Evolutionary conservation across 2,113 vertebrate genomes (phyloP).

Genomic region (Crotalus viridis): DNA sequence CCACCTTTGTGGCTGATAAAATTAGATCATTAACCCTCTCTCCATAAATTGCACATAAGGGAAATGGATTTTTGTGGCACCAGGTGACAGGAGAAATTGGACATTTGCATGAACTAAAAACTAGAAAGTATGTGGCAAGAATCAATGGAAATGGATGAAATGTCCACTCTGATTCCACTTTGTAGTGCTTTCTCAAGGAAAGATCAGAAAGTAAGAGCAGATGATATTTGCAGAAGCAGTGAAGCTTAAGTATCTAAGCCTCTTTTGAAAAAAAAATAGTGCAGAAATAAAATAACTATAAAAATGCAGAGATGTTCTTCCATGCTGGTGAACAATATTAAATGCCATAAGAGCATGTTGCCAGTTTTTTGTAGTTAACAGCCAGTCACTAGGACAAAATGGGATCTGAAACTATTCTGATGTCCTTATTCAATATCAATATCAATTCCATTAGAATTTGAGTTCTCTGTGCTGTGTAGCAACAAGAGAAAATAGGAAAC

Average conservation of each 20-base stretch:
- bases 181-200: neutral
- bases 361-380: slow-evolving; percentile 23
- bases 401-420: neutral
- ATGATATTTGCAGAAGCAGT: slow-evolving; percentile 21
- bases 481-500: neutral
- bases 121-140: slow-evolving; percentile 43
- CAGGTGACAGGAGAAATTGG: slow-evolving; percentile 54
- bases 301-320: neutral
- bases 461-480: neutral
- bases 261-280: slow-evolving; percentile 18
- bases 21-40: slow-evolving; percentile 37
- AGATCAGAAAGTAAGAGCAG: slow-evolving; percentile 29
- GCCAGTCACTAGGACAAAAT: neutral
- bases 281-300: slow-evolving; percentile 30
- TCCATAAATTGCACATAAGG: slow-evolving; percentile 27
- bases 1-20: slow-evolving; percentile 59
- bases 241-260: slow-evolving; percentile 31
- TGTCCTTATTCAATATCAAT: neutral
- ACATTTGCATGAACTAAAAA: slow-evolving; percentile 40
- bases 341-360: slow-evolving; percentile 6
- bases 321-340: slow-evolving; percentile 1
- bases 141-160: slow-evolving; percentile 47
- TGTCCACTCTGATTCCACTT: slow-evolving; percentile 41
- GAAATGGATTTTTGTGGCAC: slow-evolving; percentile 49
- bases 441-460: neutral